phyloP scores from a whole-genome alignment of 2,888 invertebrate genomes.

The Cloeon dipterum region DNA sequence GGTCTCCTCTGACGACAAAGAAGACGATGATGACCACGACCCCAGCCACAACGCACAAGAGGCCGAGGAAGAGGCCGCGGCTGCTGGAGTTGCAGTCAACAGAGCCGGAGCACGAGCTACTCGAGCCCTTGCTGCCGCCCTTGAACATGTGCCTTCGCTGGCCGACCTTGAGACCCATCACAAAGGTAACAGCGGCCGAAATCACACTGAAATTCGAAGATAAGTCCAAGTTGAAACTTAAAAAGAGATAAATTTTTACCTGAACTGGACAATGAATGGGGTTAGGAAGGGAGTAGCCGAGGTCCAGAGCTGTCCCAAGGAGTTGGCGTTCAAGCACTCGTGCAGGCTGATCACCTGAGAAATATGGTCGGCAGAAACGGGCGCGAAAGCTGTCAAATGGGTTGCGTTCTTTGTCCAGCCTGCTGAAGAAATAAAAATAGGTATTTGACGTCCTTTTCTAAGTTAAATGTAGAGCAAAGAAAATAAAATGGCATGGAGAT shows the following conservation, averaged over 20 bases:
- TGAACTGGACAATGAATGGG: constrained; percentile 29
- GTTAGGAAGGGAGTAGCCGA: constrained; percentile 28
- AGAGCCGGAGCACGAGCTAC: constrained; percentile 7
- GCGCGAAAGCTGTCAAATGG: constrained; percentile 14
- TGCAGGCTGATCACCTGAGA: constrained; percentile 24
- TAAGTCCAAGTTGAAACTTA: constrained; percentile 1
- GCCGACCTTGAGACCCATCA: constrained; percentile 27
- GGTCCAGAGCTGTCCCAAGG: constrained; percentile 27
- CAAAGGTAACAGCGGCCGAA: constrained; percentile 27
- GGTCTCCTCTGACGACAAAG: constrained; percentile 25
- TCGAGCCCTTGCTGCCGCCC: constrained; percentile 2
- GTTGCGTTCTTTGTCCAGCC: too few relatives aligned
- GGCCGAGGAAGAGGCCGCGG: constrained; percentile 27
- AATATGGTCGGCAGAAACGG: constrained; percentile 22
- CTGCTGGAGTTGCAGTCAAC: constrained; percentile 26
- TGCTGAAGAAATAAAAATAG: too few relatives aligned
- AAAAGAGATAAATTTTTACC: constrained; percentile 18
- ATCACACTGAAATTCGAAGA: constrained; percentile 18
- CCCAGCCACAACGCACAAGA: constrained; percentile 25
- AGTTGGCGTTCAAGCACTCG: constrained; percentile 25
- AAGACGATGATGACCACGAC: constrained; percentile 27
- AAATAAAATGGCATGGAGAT: too few relatives aligned
- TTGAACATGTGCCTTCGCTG: constrained; percentile 12
- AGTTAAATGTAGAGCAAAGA: too few relatives aligned
- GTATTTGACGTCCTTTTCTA: too few relatives aligned